Evolutionary conservation across 2,113 vertebrate species (phyloP), one percentile per base, ranked within the genome.

Genomic region (Accipiter virgatus): DNA sequence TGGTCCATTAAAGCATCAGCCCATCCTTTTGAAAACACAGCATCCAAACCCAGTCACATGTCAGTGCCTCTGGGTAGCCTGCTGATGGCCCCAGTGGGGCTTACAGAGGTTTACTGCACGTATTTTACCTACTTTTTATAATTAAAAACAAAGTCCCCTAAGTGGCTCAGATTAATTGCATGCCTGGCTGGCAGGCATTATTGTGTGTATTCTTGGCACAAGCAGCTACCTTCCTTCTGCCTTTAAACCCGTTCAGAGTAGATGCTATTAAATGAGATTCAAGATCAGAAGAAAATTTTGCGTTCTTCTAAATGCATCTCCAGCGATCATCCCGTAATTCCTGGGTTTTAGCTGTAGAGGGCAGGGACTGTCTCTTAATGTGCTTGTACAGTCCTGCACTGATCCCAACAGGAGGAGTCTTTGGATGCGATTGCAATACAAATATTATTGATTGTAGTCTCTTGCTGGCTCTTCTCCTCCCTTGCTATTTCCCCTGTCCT

Each of bases 61-160:
- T 23, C 8, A 22, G 13, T 82, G 62, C 89, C 89, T 90, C 66
- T 77, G 89, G 74, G 81, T 73, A 96, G 48, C 71, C 73, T 77
- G 89, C 78, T 85, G 87, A 95, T 88, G 70, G 93, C 70, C 86
- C 81, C 93, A 40, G 8, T 40, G 94, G 84, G 94, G 66, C 31
- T 92, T 62, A 40, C 8, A 38, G 86, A 92, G 90, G 91, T 93
- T 96, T 93, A 68, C 45, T 89, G 89, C 62, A 82, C 91, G 34
- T 81, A 70, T 62, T 94, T 85, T 94, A 94, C 89, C 93, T 96
- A 81, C 73, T 75, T 96, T 95, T 97, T 93, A 93, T 96, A 97
- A 97, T 95, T 96, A 97, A 97, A 96, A 93, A 2, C 73, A 62
- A 94, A 96, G 45, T 77, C 74, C 67, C 89, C 70, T 91, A 91